Percentiles rank a stretch among this genome's conserved stretches.
phyloP scores from a whole-genome alignment of 2,113 vertebrate species.

The Pelmatolapia mariae region DNA sequence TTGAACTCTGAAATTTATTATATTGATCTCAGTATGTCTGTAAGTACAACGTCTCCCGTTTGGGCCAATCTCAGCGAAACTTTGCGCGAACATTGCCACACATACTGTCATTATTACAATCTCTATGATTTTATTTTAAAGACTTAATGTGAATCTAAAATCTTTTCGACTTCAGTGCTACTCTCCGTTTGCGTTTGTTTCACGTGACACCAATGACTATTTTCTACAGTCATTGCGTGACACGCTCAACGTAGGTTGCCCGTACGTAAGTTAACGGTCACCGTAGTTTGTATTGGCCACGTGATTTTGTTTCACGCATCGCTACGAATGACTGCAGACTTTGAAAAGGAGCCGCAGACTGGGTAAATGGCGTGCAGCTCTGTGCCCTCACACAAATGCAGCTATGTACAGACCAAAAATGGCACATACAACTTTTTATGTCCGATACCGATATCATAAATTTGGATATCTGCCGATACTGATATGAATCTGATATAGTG shows the following conservation, averaged over 20 bases:
- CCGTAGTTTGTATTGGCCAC: not conserved
- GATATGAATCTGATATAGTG: not conserved
- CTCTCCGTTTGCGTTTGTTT: not conserved
- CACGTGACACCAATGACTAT: not conserved
- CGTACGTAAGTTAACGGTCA: not conserved
- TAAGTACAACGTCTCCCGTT: not conserved
- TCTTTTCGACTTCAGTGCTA: not conserved
- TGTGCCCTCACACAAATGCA: not conserved
- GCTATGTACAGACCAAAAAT: not conserved
- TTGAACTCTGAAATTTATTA: not conserved
- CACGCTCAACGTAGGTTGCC: not conserved
- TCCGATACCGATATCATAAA: not conserved
- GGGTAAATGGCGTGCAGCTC: not conserved
- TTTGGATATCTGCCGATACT: not conserved
- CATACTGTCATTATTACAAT: not conserved
- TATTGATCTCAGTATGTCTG: not conserved
- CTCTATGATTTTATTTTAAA: rapidly evolving
- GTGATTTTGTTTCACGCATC: not conserved
- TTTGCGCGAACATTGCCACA: not conserved
- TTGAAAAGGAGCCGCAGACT: not conserved
- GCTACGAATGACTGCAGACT: not conserved
- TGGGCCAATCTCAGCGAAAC: not conserved
- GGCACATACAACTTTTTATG: not conserved
- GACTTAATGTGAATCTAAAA: rapidly evolving
- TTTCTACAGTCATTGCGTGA: not conserved